A percentile compares a stretch with the other conserved stretches of the same genome.
These are phyloP conservation scores for Scelioninae gen. 1 DNA, from an alignment of 2,888 invertebrate genomes.

Conservation along the genomic window DNA sequence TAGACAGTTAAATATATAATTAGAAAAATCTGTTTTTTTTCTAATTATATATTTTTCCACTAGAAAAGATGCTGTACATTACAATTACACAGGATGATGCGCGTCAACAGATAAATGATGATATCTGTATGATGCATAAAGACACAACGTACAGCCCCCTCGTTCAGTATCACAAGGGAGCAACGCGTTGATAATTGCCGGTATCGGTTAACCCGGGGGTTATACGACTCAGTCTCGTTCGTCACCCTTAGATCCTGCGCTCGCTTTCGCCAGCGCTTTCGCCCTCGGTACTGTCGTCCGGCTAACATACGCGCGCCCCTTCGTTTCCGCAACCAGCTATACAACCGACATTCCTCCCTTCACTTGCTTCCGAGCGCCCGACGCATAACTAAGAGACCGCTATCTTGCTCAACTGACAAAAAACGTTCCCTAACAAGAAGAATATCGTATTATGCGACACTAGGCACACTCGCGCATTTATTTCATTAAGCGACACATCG, in stretches of 20 bases:
- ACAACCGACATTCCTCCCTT: conserved; percentile 72
- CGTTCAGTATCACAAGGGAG: conserved; percentile 73
- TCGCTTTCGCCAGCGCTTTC: conserved; percentile 75
- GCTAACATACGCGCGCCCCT: conserved; percentile 82
- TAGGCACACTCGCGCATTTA: too few relatives aligned
- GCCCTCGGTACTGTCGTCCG: conserved; percentile 77
- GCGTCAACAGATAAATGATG: conserved; percentile 74
- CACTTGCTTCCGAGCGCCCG: conserved; percentile 72
- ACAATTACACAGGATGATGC: conserved; percentile 78
- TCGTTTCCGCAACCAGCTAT: conserved; percentile 80
- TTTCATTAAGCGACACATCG: conserved; percentile 12
- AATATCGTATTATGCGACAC: conserved; percentile 40
- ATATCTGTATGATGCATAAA: conserved; percentile 69
- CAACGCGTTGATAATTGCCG: conserved; percentile 84
- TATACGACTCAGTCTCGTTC: conserved; percentile 72
- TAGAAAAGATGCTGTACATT: conserved; percentile 51
- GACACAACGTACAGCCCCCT: conserved; percentile 64
- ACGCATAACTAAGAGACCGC: conserved; percentile 76
- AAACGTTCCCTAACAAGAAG: conserved; percentile 44
- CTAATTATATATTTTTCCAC: too few relatives aligned
- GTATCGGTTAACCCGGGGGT: conserved; percentile 84
- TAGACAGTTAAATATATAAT: conserved; percentile 9
- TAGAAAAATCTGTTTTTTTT: conserved; percentile 39
- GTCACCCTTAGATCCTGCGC: conserved; percentile 72
- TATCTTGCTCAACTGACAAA: conserved; percentile 74